Evolutionary conservation across 1,140 invertebrate genomes (phyloP), one percentile per base, ranked within the genome.

Genomic region (Lycorma delicatula): DNA sequence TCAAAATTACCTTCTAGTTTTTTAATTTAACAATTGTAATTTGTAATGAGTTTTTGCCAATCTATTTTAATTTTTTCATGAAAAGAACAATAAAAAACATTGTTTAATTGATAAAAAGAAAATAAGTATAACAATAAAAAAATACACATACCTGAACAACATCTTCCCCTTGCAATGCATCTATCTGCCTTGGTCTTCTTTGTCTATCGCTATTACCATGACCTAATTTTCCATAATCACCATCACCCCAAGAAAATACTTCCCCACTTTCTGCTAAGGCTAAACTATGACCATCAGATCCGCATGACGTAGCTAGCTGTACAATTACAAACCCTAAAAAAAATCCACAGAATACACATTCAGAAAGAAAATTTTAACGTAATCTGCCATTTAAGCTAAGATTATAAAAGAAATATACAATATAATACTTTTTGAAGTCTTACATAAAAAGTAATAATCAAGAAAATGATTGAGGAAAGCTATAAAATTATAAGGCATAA

Each of bases 121-220:
- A 22, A 9, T 27, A 20, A 26, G 26, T 18, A 6, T 5, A 11
- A 36, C 52, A 27, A 25, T 6, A n/a, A n/a, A n/a, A n/a, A n/a
- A 26, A 12, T 23, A 13, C 22, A 38, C 20, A 2, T 60, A 78
- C 77, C 70, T 80, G 76, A n/a, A 82, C 69, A 20, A 84, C 76
- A 64, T 82, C 79, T 66, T 83, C 79, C 52, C 77, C 76, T 65
- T 81, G 79, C 1, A 85, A 67, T 5, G 81, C 79, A 68, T 84
- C 82, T 57, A 86, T 83, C 66, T 82, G 81, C 54, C 80, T 69
- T 2, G 83, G 83, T 48, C 81, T 67, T 25, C 82, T 67, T 62
- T 84, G 82, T 54, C 81, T 65, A 61, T 84, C 82, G 61, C 77
- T 81, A 66, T 83, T 83, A 9, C 82, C 82, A 69, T 85, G 83